These are phyloP conservation scores for Porites cylindrica DNA, from an alignment of 92 coral and sea anemone genomes.

Conservation along the genomic window DNA sequence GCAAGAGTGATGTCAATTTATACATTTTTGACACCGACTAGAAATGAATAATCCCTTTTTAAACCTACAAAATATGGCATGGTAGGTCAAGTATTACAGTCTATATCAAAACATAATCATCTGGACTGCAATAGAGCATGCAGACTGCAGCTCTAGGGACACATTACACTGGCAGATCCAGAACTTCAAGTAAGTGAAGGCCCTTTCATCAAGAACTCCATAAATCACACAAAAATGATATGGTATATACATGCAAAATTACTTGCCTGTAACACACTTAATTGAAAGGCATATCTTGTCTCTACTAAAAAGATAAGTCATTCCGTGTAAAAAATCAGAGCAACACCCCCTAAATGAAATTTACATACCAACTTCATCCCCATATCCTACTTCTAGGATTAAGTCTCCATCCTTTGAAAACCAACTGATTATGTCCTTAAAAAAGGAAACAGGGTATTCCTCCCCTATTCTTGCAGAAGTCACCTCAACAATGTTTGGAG, in stretches of 20 bases:
- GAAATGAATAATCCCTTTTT: too few relatives aligned
- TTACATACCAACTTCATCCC: slow-evolving; percentile 3
- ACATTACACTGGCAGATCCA: not conserved
- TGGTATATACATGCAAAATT: too few relatives aligned
- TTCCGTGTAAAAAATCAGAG: not conserved
- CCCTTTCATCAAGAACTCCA: not conserved
- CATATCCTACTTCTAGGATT: slow-evolving; percentile 11
- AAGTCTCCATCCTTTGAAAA: slow-evolving; percentile 10
- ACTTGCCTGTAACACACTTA: not conserved
- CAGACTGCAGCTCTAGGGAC: not conserved
- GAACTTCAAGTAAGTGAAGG: not conserved
- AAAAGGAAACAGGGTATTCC: slow-evolving; percentile 8
- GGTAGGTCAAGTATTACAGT: not conserved
- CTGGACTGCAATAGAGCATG: slow-evolving; percentile 8
- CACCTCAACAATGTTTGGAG: slow-evolving; percentile 3
- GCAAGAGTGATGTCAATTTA: too few relatives aligned
- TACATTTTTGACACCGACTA: too few relatives aligned
- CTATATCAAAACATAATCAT: not conserved
- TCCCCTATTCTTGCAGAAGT: not conserved
- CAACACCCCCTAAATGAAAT: not conserved
- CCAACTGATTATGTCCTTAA: not conserved
- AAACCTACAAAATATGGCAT: not conserved
- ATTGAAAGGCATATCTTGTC: slow-evolving; percentile 10
- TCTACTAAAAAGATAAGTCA: not conserved
- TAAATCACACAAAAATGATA: too few relatives aligned